phyloP scores from a whole-genome alignment of 2,113 vertebrate genomes.

The Mionectes macconnelli region DNA sequence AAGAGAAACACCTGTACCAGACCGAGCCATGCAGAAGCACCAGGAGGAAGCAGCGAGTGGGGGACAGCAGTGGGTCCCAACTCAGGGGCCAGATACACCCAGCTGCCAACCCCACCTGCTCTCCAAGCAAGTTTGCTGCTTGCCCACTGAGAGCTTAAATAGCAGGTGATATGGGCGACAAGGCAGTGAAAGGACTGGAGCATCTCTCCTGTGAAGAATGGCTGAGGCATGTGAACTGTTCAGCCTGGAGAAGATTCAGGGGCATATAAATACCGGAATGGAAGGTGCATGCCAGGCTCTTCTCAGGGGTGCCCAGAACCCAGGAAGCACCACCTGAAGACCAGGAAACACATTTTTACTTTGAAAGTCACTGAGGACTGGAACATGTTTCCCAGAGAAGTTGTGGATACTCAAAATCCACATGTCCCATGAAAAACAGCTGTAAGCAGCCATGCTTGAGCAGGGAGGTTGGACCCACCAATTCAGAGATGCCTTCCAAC shows the following conservation, averaged over 20 bases:
- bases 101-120: background rate
- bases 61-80: background rate
- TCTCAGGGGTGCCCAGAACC: background rate
- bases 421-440: background rate
- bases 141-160: background rate
- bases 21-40: background rate
- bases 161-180: background rate
- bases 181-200: background rate
- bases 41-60: fast-evolving
- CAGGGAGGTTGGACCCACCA: background rate
- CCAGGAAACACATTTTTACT: background rate
- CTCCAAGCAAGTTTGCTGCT: background rate
- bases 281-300: background rate
- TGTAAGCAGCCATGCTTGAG: background rate
- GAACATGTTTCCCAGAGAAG: background rate
- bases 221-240: background rate
- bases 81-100: fast-evolving
- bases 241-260: background rate
- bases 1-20: fast-evolving
- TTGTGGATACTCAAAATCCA: background rate
- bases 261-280: background rate
- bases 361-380: background rate
- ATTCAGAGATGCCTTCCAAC: background rate
- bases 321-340: background rate
- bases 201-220: background rate